These are phyloP conservation scores for Gymnorhina tibicen DNA, from an alignment of 2,113 vertebrate genomes.

Conservation along the genomic window DNA sequence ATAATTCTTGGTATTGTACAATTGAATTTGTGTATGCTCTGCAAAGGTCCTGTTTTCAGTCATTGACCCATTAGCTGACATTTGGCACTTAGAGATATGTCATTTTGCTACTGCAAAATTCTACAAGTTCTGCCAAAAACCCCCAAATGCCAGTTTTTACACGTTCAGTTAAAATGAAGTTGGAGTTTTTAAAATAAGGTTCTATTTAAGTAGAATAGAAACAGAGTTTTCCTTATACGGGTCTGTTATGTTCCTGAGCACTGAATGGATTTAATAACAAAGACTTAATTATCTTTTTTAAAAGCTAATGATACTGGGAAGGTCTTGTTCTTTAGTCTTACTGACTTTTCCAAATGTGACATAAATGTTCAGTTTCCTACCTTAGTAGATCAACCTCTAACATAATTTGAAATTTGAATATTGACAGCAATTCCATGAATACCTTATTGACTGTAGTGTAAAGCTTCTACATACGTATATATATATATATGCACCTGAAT, in stretches of 20 bases:
- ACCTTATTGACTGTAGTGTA: not conserved
- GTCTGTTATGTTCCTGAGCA: not conserved
- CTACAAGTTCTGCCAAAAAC: not conserved
- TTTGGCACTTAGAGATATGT: not conserved
- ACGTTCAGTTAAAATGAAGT: not conserved
- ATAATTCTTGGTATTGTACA: not conserved
- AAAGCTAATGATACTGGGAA: not conserved
- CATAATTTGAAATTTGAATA: not conserved
- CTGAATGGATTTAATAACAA: not conserved
- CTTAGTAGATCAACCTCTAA: not conserved
- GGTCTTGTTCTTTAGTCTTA: not conserved
- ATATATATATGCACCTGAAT: not conserved
- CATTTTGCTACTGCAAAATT: not conserved
- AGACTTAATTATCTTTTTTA: not conserved
- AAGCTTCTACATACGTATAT: not conserved
- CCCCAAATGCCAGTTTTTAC: not conserved
- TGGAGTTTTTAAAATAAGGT: not conserved
- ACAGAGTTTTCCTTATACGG: not conserved
- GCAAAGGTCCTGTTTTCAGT: not conserved
- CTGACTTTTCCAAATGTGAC: not conserved
- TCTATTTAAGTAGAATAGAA: not conserved
- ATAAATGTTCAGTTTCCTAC: not conserved
- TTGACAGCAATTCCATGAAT: not conserved
- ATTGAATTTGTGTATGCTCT: not conserved
- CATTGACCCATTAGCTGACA: not conserved